Evolutionary conservation across 2,888 invertebrate species (phyloP), one percentile per base, ranked within the genome.

Genomic region (Troides aeacus): DNA sequence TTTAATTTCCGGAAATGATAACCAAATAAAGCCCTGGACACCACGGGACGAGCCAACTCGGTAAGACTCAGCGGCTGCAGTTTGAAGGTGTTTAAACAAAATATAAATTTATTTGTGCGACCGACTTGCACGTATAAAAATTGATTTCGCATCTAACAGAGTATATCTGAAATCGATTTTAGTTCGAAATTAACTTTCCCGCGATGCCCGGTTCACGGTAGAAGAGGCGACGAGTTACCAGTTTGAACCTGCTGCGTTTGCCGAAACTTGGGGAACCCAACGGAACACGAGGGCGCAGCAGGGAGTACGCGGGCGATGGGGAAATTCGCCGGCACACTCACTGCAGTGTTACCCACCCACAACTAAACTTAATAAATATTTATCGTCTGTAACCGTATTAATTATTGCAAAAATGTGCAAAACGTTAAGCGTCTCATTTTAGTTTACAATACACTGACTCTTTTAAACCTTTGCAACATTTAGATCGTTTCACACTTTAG

Each of bases 401-500:
- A 84, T 89, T 90, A 89, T 90, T 91, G 90, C 90, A 89, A 89
- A 91, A 90, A 89, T 87, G 92, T 92, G 92, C 92, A 90, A 88
- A 91, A 90, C 86, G 81, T 89, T 88, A 92, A 92, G 92, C 90
- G 83, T 88, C 86, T 89, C 87, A 81, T 86, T 87, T 77, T 87
- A 87, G 80, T 86, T 89, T 88, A 89, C 84, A 83, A 88, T 87
- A 90, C 89, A 90, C 85, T 84, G 89, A 89, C 86, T 86, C 82
- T 85, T 85, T 84, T 17, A 66, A 86, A 87, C 85, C 79, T 84
- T 85, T 84, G 89, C 88, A 87, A 90, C 84, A 88, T 84, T 87
- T 84, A 87, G 78, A 87, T 84, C 83, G 87, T 88, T 86, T 88
- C 85, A 87, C 86, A 86, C 85, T 84, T 86, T 75, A 80, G 80